Percentiles rank a stretch among this genome's conserved stretches.
These are phyloP conservation scores for Novumbra hubbsi DNA, from an alignment of 2,797 vertebrate genomes.

Conservation along the genomic window DNA sequence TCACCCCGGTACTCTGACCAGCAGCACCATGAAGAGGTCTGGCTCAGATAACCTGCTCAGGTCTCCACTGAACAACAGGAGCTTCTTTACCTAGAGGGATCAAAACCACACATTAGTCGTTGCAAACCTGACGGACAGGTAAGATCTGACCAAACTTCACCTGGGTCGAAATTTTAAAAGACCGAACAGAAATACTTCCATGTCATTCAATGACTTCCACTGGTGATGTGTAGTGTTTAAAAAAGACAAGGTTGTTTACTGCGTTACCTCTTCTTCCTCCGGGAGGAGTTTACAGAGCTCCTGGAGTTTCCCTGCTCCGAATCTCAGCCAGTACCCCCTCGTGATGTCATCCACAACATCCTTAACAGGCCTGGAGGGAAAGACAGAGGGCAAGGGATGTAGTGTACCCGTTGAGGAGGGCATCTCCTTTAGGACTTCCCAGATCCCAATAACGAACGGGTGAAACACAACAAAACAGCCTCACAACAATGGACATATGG, in stretches of 20 bases:
- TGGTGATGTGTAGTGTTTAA: not conserved
- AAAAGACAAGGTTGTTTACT: not conserved
- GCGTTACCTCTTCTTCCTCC: conserved; percentile 73
- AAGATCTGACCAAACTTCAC: too few relatives aligned
- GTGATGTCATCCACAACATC: conserved; percentile 74
- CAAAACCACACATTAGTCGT: not conserved
- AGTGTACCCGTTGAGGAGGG: too few relatives aligned
- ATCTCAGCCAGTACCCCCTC: conserved; percentile 67
- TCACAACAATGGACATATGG: not conserved
- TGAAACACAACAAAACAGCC: too few relatives aligned
- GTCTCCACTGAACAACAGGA: conserved; percentile 70
- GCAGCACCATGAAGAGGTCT: conserved; percentile 78
- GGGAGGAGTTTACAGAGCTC: conserved; percentile 80
- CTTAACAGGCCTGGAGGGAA: conserved; percentile 66
- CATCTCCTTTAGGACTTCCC: not conserved
- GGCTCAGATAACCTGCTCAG: conserved; percentile 70
- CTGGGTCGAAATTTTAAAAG: too few relatives aligned
- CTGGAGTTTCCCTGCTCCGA: conserved; percentile 73
- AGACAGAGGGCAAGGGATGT: conserved; percentile 32
- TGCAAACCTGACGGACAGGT: too few relatives aligned
- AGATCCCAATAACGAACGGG: too few relatives aligned
- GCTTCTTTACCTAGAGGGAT: conserved; percentile 67
- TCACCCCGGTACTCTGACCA: conserved; percentile 66
- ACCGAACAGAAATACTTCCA: too few relatives aligned
- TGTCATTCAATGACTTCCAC: too few relatives aligned